Evolutionary conservation across 1,140 invertebrate species (phyloP).

Genomic region (Babylonia areolata): DNA sequence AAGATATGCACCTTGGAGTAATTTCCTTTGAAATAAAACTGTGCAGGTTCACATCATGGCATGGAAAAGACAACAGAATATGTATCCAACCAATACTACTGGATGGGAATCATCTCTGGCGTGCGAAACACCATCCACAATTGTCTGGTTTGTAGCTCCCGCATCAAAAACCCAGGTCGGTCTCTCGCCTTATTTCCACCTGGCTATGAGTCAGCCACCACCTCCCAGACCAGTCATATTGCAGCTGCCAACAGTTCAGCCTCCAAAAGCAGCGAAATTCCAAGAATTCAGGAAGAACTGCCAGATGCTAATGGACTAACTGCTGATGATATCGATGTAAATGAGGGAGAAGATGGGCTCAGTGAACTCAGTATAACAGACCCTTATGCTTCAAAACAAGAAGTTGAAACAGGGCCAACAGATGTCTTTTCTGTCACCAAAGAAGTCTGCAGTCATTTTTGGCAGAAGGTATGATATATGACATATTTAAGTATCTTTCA

Average conservation of each 20-base stretch:
- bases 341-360: background rate
- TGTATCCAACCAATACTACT: slow-evolving; percentile 33
- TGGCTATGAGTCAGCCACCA: background rate
- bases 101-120: slow-evolving; percentile 37
- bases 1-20: no score
- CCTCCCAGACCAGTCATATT: background rate
- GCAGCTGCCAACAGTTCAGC: background rate
- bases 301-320: background rate
- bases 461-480: slow-evolving; percentile 50
- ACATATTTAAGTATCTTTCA: no score
- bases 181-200: background rate
- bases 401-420: background rate
- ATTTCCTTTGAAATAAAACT: background rate
- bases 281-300: background rate
- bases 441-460: slow-evolving; percentile 39
- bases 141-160: slow-evolving; percentile 26
- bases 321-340: background rate
- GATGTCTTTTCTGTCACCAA: slow-evolving; percentile 8
- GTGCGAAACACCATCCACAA: slow-evolving; percentile 38
- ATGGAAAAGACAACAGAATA: slow-evolving; percentile 37
- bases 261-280: background rate
- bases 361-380: background rate
- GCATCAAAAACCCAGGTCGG: background rate
- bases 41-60: slow-evolving; percentile 41
- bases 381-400: background rate